These are phyloP conservation scores for Sciurus carolinensis DNA, from an alignment of 2,797 vertebrate genomes.

Conservation along the genomic window DNA sequence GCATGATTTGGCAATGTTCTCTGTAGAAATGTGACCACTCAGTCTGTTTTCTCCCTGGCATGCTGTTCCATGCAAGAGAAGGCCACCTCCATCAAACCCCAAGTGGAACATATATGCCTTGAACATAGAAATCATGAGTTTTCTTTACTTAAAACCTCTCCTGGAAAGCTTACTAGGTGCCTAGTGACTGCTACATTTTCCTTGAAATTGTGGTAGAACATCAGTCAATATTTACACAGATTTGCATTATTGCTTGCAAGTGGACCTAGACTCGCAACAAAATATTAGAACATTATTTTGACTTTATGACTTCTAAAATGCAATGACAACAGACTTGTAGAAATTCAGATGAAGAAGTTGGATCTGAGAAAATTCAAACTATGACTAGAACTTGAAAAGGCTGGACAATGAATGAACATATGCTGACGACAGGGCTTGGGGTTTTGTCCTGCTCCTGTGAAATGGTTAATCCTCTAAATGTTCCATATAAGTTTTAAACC, in stretches of 20 bases:
- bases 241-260: neutral
- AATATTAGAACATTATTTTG: neutral
- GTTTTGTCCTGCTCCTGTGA: neutral
- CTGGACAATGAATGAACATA: neutral
- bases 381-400: neutral
- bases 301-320: neutral
- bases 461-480: constrained; percentile 7
- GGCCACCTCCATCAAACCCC: neutral
- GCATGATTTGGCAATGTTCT: neutral
- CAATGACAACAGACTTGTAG: neutral
- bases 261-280: neutral
- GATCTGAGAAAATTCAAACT: neutral
- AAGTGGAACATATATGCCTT: neutral
- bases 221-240: neutral
- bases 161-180: neutral
- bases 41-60: neutral
- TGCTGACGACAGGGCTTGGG: neutral
- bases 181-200: neutral
- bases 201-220: neutral
- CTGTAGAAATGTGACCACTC: neutral
- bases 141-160: neutral
- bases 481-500: neutral
- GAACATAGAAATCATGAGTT: neutral
- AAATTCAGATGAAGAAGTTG: neutral
- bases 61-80: neutral